Evolutionary conservation across 2,888 invertebrate species (phyloP).

Genomic region (Oxystoma pomonae): DNA sequence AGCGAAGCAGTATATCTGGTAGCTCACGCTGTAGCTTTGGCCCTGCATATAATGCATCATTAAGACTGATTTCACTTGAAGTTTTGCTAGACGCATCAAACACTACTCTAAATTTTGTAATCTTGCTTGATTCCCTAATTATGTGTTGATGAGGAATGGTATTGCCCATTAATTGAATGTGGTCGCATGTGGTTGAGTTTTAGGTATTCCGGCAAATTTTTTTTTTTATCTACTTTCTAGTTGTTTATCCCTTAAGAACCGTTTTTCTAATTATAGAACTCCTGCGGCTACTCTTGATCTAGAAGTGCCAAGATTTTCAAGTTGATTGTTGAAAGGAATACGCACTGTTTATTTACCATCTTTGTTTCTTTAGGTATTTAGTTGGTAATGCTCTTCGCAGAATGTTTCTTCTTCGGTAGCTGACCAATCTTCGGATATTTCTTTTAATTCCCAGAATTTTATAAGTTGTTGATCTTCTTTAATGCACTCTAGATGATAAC

Average conservation of each 20-base stretch:
- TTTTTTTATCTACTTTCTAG: neutral
- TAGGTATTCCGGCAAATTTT: neutral
- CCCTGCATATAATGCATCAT: too few relatives aligned
- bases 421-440: neutral
- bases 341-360: neutral
- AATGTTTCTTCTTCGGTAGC: neutral
- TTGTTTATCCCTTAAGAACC: neutral
- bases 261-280: neutral
- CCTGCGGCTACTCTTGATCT: too few relatives aligned
- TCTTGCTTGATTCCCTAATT: neutral
- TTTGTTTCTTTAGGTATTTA: neutral
- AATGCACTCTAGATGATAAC: too few relatives aligned
- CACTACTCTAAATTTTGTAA: too few relatives aligned
- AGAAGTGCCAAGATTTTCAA: neutral
- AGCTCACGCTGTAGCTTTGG: too few relatives aligned
- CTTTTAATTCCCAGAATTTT: neutral
- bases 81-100: too few relatives aligned
- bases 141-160: neutral
- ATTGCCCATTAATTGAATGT: neutral
- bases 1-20: too few relatives aligned
- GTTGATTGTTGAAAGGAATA: neutral
- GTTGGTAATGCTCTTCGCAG: neutral
- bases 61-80: too few relatives aligned
- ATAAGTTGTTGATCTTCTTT: too few relatives aligned
- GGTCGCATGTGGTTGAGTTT: neutral